These are phyloP conservation scores for Drosophila infuscata DNA, from an alignment of 2,888 invertebrate species.

Conservation along the genomic window DNA sequence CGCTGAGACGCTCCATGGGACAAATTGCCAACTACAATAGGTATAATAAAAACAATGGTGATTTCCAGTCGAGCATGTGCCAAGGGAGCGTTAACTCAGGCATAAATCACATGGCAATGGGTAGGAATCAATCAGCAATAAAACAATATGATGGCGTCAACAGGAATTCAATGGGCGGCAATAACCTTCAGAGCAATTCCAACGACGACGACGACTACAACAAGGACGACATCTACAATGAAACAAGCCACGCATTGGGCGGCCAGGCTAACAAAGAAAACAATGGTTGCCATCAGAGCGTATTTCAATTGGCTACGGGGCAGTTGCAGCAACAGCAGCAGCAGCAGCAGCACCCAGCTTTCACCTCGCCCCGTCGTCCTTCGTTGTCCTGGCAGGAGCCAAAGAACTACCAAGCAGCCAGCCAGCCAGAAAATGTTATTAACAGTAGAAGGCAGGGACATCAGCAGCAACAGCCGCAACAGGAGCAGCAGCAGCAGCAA, in stretches of 20 bases:
- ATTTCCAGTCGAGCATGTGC: slow-evolving; percentile 34
- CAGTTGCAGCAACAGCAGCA: slow-evolving; percentile 19
- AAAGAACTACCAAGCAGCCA: slow-evolving; percentile 63
- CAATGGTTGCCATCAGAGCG: slow-evolving; percentile 69
- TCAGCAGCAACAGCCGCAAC: slow-evolving; percentile 24
- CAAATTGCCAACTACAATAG: slow-evolving; percentile 64
- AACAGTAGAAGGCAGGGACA: slow-evolving; percentile 61
- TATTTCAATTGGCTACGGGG: slow-evolving; percentile 61
- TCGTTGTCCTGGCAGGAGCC: slow-evolving; percentile 43
- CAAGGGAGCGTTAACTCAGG: slow-evolving; percentile 36
- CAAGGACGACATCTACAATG: slow-evolving; percentile 6
- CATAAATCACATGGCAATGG: slow-evolving; percentile 76
- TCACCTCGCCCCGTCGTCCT: slow-evolving; percentile 23
- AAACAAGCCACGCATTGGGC: slow-evolving; percentile 11
- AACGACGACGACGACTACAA: slow-evolving; percentile 10
- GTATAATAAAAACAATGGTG: slow-evolving; percentile 41
- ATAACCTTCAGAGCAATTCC: slow-evolving; percentile 44
- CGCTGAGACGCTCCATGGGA: slow-evolving; percentile 67
- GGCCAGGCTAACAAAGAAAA: slow-evolving; percentile 33
- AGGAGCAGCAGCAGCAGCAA: slow-evolving; percentile 36
- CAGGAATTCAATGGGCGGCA: slow-evolving; percentile 46
- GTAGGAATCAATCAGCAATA: slow-evolving; percentile 75
- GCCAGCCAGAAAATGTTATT: slow-evolving; percentile 76
- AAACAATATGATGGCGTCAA: slow-evolving; percentile 65
- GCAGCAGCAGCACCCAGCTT: slow-evolving; percentile 16